Base-by-base conservation (phyloP, 2,113 vertebrate genomes). In the Podarcis cretensis region DNA sequence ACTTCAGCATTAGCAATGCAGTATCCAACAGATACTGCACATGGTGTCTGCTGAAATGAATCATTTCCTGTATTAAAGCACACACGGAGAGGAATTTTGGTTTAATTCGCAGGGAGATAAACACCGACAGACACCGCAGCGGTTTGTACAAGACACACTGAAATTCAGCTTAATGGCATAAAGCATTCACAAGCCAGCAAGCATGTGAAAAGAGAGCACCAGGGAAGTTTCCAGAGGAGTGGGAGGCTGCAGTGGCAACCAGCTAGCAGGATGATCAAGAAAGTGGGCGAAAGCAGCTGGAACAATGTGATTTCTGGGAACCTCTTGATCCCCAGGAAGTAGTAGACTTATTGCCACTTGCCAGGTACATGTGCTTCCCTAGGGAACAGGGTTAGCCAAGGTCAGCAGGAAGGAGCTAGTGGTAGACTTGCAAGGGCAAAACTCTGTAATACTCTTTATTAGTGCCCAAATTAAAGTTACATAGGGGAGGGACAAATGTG, bases 1-100 rank as follows among this genome's bases (percentile, higher is more conserved):
- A 87, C 89, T 89, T 91, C 86, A 78, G 25, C 23, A 63, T n/a
- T 63, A 81, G 88, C 87, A 69, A 71, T 21, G 23, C 25, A 87
- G 40, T 1, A 1, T 43, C 73, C 35, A 23, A 48, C 57, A 1
- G 37, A 20, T 88, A 76, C 16, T 82, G 43, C 3, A 27, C 20
- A 18, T 57, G 77, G 90, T 66, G 7, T 68, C 18, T 87, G 89
- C 16, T 9, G 73, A 88, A 35, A 82, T 83, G 0, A 3, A 77
- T 88, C 89, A 73, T 18, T 80, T 20, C 37, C 66, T 83, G 27
- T 9, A 23, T 0, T 0, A 18, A 54, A 18, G 27, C 48, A 89
- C 73, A 80, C 35, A 74, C 7, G 57, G 48, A 74, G 73, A 35
- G 35, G 8, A 73, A 81, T 32, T 84, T 63, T 81, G 68, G 16